A percentile compares a stretch with the other conserved stretches of the same genome.
phyloP scores from a whole-genome alignment of 2,888 invertebrate species.

The Brachycybe producta region DNA sequence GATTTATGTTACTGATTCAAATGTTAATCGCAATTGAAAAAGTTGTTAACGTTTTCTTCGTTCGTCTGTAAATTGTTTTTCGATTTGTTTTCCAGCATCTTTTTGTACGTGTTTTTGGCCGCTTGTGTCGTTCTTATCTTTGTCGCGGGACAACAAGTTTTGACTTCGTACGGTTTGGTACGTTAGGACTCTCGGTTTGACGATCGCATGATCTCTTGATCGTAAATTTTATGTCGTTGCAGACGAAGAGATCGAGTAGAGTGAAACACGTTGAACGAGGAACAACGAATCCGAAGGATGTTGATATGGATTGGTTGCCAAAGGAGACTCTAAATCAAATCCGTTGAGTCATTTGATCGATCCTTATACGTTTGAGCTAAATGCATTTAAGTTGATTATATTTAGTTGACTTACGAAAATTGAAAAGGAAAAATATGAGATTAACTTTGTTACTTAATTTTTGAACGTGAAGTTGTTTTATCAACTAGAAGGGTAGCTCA shows the following conservation, averaged over 20 bases:
- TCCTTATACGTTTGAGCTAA: no score
- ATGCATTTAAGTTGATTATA: no score
- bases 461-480: no score
- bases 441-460: no score
- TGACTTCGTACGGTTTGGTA: constrained; percentile 57
- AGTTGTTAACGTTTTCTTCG: no score
- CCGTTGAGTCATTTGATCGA: no score
- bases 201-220: neutral
- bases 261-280: constrained; percentile 51
- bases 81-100: constrained; percentile 48
- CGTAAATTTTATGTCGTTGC: constrained; percentile 20
- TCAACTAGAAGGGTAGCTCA: no score
- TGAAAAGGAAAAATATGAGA: no score
- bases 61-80: no score
- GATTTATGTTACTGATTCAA: neutral
- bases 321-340: constrained; percentile 62
- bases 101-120: constrained; percentile 88
- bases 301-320: constrained; percentile 98
- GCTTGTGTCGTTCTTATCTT: constrained; percentile 74
- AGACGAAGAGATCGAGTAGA: constrained; percentile 30
- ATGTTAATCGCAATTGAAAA: no score
- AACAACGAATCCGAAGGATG: constrained; percentile 72
- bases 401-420: no score
- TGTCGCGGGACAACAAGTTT: constrained; percentile 57
- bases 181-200: neutral